phyloP scores from a whole-genome alignment of 2,888 invertebrate species.

The Apamea monoglypha region DNA sequence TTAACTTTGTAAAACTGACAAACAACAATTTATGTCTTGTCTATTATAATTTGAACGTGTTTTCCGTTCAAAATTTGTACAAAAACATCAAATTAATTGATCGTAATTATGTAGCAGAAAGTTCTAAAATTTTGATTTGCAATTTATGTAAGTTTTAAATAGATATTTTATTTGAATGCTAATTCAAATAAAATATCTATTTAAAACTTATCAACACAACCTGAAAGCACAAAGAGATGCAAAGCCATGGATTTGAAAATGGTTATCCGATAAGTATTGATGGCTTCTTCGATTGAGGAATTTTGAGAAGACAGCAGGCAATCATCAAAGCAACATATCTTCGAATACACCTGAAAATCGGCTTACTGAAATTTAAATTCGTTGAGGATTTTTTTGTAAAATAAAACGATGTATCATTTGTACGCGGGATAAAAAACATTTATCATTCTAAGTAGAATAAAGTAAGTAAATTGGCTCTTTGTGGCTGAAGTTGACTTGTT shows the following conservation, averaged over 20 bases:
- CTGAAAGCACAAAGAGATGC: background rate
- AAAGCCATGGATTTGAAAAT: slow-evolving; percentile 26
- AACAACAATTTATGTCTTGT: slow-evolving; percentile 65
- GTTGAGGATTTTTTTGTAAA: slow-evolving; percentile 22
- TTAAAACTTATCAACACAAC: background rate
- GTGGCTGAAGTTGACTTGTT: slow-evolving; percentile 33
- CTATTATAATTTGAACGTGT: slow-evolving; percentile 59
- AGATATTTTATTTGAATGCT: too few relatives aligned
- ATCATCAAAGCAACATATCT: slow-evolving; percentile 40
- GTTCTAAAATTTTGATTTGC: background rate
- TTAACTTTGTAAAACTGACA: slow-evolving; percentile 70
- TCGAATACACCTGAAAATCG: slow-evolving; percentile 24
- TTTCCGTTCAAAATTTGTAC: slow-evolving; percentile 28
- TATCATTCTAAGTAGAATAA: slow-evolving; percentile 21
- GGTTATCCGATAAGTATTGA: slow-evolving; percentile 34
- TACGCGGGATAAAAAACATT: slow-evolving; percentile 22
- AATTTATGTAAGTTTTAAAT: background rate
- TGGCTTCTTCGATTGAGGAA: slow-evolving; percentile 29
- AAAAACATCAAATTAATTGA: slow-evolving; percentile 32
- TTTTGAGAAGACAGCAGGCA: slow-evolving; percentile 44
- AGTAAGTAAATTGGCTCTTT: slow-evolving; percentile 33
- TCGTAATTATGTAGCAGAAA: slow-evolving; percentile 20
- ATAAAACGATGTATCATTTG: slow-evolving; percentile 32
- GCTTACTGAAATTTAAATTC: slow-evolving; percentile 24
- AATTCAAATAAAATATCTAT: background rate